Evolutionary conservation across 2,797 vertebrate species (phyloP), one percentile per base, ranked within the genome.

Genomic region (Gorsachius magnificus): DNA sequence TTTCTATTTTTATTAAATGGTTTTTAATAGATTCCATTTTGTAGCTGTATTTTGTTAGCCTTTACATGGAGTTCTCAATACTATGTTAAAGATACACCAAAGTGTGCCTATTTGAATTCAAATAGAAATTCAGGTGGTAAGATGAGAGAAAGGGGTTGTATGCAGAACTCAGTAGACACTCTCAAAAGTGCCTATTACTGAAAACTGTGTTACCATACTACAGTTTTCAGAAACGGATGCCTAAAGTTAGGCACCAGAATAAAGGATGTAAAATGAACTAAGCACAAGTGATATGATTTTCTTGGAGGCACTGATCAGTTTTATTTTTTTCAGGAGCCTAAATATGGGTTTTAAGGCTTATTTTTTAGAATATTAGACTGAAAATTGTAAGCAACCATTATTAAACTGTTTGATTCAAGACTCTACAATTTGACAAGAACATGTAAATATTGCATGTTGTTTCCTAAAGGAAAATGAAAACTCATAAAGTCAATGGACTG

Each of bases 391-490:
- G 7, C 12, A 61, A 41, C 38, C 20, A 38, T 71, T 78, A 68
- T 57, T 61, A 83, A 70, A 86, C 25, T 17, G 22, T 78, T 94
- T 11, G n/a, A 16, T 76, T 89, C 21, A 61, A 74, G 46, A 64
- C 13, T 57, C 13, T 36, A 28, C 68, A 87, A 91, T 69, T 15
- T 80, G 26, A 61, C n/a, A 66, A 51, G 17, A 7, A 14, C 11
- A 89, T 93, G 50, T 94, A 89, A 93, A 89, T 85, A 74, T 48
- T 56, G 29, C 26, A 26, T 68, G 16, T 24, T 46, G 8, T 81
- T 92, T 91, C 79, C 38, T 43, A 83, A 58, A 22, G 43, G 50
- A 90, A 94, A 89, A 91, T 36, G 16, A 74, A 88, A 93, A 63
- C 16, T 77, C 45, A 25, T 33, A 36, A 17, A 18, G 19, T 54